These are phyloP conservation scores for Erpetoichthys calabaricus DNA, from an alignment of 2,797 vertebrate genomes.

Conservation along the genomic window DNA sequence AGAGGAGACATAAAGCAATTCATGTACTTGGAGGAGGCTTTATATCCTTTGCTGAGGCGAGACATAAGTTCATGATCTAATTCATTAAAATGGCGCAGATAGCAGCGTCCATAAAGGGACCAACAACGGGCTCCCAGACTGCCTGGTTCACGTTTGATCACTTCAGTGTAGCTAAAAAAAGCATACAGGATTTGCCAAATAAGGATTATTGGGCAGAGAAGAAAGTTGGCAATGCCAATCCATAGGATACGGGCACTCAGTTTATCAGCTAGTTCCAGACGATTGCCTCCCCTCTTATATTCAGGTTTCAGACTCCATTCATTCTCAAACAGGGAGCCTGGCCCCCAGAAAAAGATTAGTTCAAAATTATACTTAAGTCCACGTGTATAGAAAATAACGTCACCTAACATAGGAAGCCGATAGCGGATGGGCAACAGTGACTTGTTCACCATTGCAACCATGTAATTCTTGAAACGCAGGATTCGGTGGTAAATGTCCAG, in stretches of 20 bases:
- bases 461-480: constrained; percentile 97
- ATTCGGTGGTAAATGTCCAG: constrained; percentile 95
- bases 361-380: constrained; percentile 98
- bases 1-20: constrained; percentile 93
- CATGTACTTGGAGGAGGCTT: constrained; percentile 95
- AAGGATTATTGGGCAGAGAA: constrained; percentile 88
- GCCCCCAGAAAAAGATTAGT: constrained; percentile 97
- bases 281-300: constrained; percentile 83
- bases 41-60: constrained; percentile 90
- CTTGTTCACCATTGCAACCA: constrained; percentile 97
- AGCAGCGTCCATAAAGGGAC: constrained; percentile 94
- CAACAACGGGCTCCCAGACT: constrained; percentile 92
- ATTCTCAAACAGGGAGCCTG: constrained; percentile 89
- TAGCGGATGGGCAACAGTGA: constrained; percentile 86
- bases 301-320: constrained; percentile 92
- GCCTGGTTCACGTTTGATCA: constrained; percentile 90
- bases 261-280: constrained; percentile 83
- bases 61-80: constrained; percentile 93
- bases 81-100: constrained; percentile 94
- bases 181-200: constrained; percentile 98
- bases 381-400: constrained; percentile 79
- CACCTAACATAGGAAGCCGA: constrained; percentile 66
- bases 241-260: constrained; percentile 87
- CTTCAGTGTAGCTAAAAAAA: constrained; percentile 95
- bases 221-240: constrained; percentile 92